Evolutionary conservation across 1,140 invertebrate genomes (phyloP).

Genomic region (Doryteuthis pealeii): DNA sequence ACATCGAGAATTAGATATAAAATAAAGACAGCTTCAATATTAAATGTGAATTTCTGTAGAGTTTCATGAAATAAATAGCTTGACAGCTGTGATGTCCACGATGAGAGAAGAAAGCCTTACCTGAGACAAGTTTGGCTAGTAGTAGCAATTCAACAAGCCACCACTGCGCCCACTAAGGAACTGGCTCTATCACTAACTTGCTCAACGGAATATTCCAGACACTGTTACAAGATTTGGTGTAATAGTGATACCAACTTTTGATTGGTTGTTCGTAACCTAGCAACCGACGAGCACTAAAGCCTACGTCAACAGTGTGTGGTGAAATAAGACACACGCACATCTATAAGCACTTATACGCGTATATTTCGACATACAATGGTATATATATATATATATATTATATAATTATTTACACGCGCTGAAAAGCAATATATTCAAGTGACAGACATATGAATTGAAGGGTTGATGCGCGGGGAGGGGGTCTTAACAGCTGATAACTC

Average conservation of each 20-base stretch:
- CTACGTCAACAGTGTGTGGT: conserved; percentile 1
- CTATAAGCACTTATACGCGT: not conserved
- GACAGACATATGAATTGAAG: not conserved
- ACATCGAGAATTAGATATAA: too few relatives aligned
- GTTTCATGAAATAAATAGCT: too few relatives aligned
- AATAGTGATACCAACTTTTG: not conserved
- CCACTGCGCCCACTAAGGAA: not conserved
- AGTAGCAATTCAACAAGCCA: not conserved
- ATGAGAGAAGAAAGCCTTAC: not conserved
- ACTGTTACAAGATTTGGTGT: not conserved
- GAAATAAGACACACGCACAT: not conserved
- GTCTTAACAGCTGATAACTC: not conserved
- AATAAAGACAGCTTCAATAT: too few relatives aligned
- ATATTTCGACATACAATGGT: not conserved
- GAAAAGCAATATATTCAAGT: not conserved
- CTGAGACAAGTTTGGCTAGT: not conserved
- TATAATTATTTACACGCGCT: too few relatives aligned
- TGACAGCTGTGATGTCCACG: not conserved
- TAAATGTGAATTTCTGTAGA: too few relatives aligned
- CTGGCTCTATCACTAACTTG: not conserved
- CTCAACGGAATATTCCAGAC: not conserved
- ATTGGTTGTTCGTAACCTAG: not conserved
- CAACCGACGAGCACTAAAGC: not conserved
- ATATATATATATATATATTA: conserved; percentile 8
- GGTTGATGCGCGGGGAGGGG: not conserved